Evolutionary conservation across 2,113 vertebrate genomes (phyloP).

Genomic region (Hipposideros armiger): DNA sequence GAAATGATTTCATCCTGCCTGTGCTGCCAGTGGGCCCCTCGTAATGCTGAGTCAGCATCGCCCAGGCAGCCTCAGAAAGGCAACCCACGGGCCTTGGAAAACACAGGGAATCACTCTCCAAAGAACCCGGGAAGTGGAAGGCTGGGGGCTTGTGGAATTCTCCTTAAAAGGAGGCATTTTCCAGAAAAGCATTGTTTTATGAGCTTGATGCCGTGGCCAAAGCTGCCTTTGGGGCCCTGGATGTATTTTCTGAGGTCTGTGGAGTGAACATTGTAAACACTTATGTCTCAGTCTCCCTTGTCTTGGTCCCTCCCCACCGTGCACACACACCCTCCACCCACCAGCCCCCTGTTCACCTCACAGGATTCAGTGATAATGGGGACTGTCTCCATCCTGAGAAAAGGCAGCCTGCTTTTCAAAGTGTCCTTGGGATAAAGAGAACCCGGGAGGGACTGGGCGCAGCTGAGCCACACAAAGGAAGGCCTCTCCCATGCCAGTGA

Average conservation of each 20-base stretch:
- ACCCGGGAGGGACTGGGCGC: background rate
- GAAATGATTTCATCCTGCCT: constrained; percentile 51
- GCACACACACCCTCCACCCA: background rate
- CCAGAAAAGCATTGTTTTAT: background rate
- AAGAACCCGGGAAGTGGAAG: constrained; percentile 10
- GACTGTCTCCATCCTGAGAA: constrained; percentile 25
- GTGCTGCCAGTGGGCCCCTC: constrained; percentile 43
- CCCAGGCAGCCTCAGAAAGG: constrained; percentile 26
- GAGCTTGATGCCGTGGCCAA: background rate
- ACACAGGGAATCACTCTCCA: background rate
- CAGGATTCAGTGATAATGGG: background rate
- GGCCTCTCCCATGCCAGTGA: background rate
- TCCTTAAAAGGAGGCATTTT: background rate
- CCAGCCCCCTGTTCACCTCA: constrained; percentile 21
- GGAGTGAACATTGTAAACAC: background rate
- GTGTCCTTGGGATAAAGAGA: background rate
- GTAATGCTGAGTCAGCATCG: background rate
- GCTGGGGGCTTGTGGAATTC: background rate
- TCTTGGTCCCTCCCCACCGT: too few relatives aligned
- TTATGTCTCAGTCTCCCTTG: background rate
- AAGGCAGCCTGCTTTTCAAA: background rate
- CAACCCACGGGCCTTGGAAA: background rate
- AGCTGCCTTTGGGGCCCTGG: background rate
- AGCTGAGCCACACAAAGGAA: background rate
- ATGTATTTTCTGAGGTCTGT: background rate